phyloP scores from a whole-genome alignment of 2,888 invertebrate species.

The Dugesia japonica region DNA sequence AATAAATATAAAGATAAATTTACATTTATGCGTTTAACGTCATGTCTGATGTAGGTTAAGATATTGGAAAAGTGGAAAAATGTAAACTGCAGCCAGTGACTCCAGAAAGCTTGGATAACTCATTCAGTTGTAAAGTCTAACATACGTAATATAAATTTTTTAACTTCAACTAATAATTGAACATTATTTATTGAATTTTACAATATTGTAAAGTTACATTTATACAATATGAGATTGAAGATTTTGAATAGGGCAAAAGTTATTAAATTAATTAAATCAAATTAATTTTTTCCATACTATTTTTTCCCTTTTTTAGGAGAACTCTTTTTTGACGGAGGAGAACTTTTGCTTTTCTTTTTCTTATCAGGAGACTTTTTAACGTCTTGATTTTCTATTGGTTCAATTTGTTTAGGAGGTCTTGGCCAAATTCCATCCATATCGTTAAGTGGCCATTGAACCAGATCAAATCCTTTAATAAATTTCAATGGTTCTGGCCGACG shows the following conservation, averaged over 20 bases:
- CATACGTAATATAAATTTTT: too few relatives aligned
- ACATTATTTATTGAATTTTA: too few relatives aligned
- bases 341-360: background rate
- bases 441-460: background rate
- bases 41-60: too few relatives aligned
- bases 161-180: too few relatives aligned
- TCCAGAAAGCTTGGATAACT: too few relatives aligned
- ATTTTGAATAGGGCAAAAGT: background rate
- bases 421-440: background rate
- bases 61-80: too few relatives aligned
- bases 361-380: background rate
- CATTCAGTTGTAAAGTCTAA: too few relatives aligned
- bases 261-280: background rate
- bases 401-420: background rate
- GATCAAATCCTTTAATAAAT: background rate
- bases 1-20: too few relatives aligned
- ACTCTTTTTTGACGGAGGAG: background rate
- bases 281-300: background rate
- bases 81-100: too few relatives aligned
- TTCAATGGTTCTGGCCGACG: background rate
- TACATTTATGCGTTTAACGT: too few relatives aligned
- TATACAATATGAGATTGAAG: too few relatives aligned
- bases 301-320: background rate
- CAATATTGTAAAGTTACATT: too few relatives aligned
- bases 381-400: background rate